Evolutionary conservation across 2,797 vertebrate species (phyloP).

Genomic region (Notamacropus eugenii): DNA sequence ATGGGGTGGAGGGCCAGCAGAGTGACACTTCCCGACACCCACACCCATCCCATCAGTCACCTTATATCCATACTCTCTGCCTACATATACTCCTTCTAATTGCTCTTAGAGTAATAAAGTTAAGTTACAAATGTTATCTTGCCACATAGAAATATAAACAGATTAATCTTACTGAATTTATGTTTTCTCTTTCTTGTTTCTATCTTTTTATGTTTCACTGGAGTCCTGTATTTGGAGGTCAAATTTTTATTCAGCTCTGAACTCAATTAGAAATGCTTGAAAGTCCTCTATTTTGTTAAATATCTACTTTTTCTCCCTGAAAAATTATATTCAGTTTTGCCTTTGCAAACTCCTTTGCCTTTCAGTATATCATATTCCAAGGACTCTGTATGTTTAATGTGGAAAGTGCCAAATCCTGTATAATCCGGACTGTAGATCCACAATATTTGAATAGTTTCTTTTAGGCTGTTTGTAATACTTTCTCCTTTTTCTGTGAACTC

Average conservation of each 20-base stretch:
- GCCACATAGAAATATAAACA: neutral
- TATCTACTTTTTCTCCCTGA: neutral
- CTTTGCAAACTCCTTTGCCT: neutral
- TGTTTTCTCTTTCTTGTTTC: neutral
- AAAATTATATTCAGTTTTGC: neutral
- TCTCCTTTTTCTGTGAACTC: neutral
- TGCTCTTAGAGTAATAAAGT: neutral
- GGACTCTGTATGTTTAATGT: neutral
- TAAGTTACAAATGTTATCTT: neutral
- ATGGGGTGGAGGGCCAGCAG: neutral
- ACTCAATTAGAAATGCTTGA: neutral
- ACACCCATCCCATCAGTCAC: neutral
- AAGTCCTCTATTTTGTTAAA: neutral
- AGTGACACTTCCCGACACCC: neutral
- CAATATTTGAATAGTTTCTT: neutral
- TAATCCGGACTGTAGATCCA: neutral
- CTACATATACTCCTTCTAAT: neutral
- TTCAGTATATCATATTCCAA: neutral
- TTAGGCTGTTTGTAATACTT: neutral
- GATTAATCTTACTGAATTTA: neutral
- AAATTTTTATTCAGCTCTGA: neutral
- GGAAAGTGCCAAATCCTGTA: neutral
- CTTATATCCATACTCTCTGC: neutral
- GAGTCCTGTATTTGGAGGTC: neutral
- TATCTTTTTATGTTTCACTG: neutral